Percentiles rank a stretch among this genome's conserved stretches.
Conservation (phyloP, 2,797 vertebrate species). For the Oryzias dopingdopingensis region DNA sequence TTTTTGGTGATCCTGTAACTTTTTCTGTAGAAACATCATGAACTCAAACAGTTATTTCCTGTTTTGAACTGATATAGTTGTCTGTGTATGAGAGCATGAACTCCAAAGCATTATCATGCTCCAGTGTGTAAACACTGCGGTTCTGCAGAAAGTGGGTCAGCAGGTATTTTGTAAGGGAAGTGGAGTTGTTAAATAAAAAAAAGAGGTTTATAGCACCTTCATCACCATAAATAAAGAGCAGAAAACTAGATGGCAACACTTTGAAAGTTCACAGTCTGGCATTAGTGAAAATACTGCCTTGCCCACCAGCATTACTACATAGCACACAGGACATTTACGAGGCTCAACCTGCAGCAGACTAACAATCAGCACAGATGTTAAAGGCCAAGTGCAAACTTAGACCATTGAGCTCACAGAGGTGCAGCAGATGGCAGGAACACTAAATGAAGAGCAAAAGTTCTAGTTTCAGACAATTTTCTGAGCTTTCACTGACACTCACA, state of each 20-base stretch:
- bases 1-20: conserved; percentile 31
- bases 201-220: too few species aligned
- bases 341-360: conserved; percentile 24
- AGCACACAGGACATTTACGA: conserved; percentile 29
- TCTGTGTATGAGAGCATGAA: not conserved
- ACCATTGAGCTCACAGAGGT: not conserved
- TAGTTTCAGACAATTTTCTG: too few species aligned
- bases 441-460: too few species aligned
- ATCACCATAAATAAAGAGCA: too few species aligned
- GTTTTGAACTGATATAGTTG: conserved; percentile 8
- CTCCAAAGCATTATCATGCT: not conserved
- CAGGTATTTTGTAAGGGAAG: conserved; percentile 25
- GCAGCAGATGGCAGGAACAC: not conserved
- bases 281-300: conserved; percentile 24
- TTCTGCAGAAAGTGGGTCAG: conserved; percentile 67
- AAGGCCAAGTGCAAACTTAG: conserved; percentile 22
- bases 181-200: too few species aligned
- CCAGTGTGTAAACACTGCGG: conserved; percentile 1
- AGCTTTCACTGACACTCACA: too few species aligned
- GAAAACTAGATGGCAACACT: too few species aligned
- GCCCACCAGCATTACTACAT: conserved; percentile 24
- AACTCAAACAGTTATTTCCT: too few species aligned
- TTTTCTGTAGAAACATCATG: conserved; percentile 23
- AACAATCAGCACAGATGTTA: conserved; percentile 26
- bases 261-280: conserved; percentile 23